Percentiles rank a stretch among this genome's conserved stretches.
phyloP scores from a whole-genome alignment of 2,797 vertebrate species.

The Muraenolepis orangiensis region DNA sequence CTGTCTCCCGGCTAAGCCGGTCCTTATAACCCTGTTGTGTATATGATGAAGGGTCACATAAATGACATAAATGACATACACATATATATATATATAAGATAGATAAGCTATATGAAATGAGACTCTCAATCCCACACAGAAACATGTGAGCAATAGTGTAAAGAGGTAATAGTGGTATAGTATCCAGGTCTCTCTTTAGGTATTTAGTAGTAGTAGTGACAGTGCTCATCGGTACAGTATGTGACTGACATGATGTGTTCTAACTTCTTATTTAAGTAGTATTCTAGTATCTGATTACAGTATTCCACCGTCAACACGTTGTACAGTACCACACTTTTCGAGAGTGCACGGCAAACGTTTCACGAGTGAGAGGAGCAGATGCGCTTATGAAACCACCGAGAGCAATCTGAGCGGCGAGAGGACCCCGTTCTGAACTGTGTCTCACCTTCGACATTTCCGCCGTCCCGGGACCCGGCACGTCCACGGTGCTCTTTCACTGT shows the following conservation, averaged over 20 bases:
- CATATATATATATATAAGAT: no score
- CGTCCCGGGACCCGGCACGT: no score
- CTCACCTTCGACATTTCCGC: constrained; percentile 6
- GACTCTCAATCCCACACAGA: background rate
- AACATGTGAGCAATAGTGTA: background rate
- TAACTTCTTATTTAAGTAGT: background rate
- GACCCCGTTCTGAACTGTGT: background rate
- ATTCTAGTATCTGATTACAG: background rate
- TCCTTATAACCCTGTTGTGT: background rate
- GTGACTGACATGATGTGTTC: background rate
- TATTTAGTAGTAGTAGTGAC: no score
- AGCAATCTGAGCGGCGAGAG: background rate
- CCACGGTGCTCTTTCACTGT: constrained; percentile 19
- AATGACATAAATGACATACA: background rate
- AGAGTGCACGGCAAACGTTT: no score
- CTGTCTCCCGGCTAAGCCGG: background rate
- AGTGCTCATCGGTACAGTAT: background rate
- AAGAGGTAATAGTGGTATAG: no score
- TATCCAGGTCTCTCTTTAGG: no score
- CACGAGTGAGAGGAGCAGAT: background rate
- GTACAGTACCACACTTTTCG: no score
- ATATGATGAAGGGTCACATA: background rate
- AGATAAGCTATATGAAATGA: background rate
- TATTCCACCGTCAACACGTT: background rate
- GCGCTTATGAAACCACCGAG: background rate